A percentile compares a stretch with the other conserved stretches of the same genome.
Conservation (phyloP, 2,888 invertebrate species). For the Acanthacorydalis orientalis region DNA sequence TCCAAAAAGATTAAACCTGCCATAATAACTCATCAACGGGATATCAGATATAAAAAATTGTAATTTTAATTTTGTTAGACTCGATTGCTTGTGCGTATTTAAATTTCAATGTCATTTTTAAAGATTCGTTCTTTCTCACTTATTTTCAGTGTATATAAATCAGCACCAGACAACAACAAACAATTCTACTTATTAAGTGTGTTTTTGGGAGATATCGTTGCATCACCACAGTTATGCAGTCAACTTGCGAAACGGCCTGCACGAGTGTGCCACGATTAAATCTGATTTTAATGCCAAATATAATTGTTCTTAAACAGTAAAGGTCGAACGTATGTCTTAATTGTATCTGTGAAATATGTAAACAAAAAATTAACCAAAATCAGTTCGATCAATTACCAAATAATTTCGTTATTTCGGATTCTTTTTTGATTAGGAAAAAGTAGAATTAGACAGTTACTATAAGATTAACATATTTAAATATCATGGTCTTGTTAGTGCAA, state of each 20-base stretch:
- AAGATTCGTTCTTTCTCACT: no score
- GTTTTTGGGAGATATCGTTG: conserved; percentile 71
- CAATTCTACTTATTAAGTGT: conserved; percentile 73
- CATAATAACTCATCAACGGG: no score
- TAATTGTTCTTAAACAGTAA: neutral
- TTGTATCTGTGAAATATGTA: no score
- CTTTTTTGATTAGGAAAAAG: no score
- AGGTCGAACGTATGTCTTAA: neutral
- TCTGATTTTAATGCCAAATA: neutral
- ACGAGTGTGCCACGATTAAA: conserved; percentile 18
- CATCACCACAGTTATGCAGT: conserved; percentile 62
- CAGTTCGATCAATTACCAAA: neutral
- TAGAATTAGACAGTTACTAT: neutral
- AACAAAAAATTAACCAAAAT: neutral
- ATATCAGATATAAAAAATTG: no score
- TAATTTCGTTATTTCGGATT: no score
- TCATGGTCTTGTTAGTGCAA: no score
- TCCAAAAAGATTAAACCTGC: no score
- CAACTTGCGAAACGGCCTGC: conserved; percentile 54
- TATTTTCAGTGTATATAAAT: conserved; percentile 38
- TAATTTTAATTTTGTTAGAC: no score
- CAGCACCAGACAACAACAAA: conserved; percentile 54
- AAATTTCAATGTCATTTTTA: no score
- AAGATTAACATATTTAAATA: neutral
- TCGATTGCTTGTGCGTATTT: no score